phyloP scores from a whole-genome alignment of 2,113 vertebrate genomes.

The Oostethus manadensis region DNA sequence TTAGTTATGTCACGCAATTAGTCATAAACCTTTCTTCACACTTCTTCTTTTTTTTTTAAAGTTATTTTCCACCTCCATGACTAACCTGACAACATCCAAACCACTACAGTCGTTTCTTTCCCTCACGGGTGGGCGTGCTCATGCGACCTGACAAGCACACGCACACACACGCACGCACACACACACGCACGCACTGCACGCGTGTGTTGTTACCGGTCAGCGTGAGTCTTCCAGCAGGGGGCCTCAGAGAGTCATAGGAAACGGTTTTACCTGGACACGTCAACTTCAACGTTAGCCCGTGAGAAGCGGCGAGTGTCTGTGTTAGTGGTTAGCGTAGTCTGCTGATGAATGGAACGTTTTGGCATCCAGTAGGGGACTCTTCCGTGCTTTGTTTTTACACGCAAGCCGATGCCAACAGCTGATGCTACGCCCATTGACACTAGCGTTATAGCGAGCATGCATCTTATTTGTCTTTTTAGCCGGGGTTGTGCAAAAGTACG shows the following conservation, averaged over 20 bases:
- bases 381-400: too few species aligned
- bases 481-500: too few species aligned
- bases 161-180: slow-evolving; percentile 1
- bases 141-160: background rate
- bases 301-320: too few species aligned
- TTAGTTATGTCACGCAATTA: background rate
- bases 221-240: slow-evolving; percentile 56
- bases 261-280: slow-evolving; percentile 66
- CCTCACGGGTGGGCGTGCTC: slow-evolving; percentile 7
- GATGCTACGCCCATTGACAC: too few species aligned
- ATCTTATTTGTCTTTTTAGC: too few species aligned
- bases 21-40: background rate
- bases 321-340: too few species aligned
- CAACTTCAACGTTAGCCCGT: slow-evolving; percentile 37
- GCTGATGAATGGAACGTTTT: too few species aligned
- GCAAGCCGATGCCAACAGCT: too few species aligned
- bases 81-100: slow-evolving; percentile 9
- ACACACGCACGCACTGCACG: slow-evolving; percentile 14
- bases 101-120: too few species aligned
- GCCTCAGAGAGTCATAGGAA: slow-evolving; percentile 68
- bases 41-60: background rate
- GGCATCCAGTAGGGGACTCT: too few species aligned
- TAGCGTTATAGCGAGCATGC: too few species aligned
- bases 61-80: slow-evolving; percentile 30
- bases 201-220: slow-evolving; percentile 47